These are phyloP conservation scores for Tylochromis polylepis DNA, from an alignment of 2,113 vertebrate genomes.

Conservation along the genomic window DNA sequence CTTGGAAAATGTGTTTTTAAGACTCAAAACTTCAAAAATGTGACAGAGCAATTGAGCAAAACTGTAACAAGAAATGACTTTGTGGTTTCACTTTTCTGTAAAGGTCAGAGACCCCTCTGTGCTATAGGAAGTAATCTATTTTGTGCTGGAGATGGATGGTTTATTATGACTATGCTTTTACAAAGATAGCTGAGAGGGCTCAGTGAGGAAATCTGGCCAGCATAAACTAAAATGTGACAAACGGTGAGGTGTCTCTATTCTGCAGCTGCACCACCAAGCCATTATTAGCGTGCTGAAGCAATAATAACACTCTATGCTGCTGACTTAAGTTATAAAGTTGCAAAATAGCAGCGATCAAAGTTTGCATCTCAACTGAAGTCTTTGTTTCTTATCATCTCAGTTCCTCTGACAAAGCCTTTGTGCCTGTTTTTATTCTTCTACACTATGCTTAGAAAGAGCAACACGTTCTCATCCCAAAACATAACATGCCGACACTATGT, in stretches of 20 bases:
- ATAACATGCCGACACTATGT: too few species aligned
- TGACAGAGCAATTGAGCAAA: not conserved
- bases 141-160: not conserved
- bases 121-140: not conserved
- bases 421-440: not conserved
- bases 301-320: not conserved
- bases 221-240: not conserved
- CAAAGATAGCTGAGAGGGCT: not conserved
- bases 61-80: not conserved
- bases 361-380: not conserved
- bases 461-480: too few species aligned
- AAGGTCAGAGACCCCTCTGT: not conserved
- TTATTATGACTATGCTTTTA: not conserved
- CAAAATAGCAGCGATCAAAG: not conserved
- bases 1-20: not conserved
- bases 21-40: not conserved
- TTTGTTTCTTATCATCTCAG: not conserved
- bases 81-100: not conserved
- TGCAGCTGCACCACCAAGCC: not conserved
- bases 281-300: not conserved
- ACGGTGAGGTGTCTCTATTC: not conserved
- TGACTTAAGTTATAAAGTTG: not conserved
- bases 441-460: not conserved
- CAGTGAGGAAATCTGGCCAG: not conserved
- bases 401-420: not conserved